Base-by-base conservation (phyloP, 1,140 invertebrate species). In the Drosophila watanabei region DNA sequence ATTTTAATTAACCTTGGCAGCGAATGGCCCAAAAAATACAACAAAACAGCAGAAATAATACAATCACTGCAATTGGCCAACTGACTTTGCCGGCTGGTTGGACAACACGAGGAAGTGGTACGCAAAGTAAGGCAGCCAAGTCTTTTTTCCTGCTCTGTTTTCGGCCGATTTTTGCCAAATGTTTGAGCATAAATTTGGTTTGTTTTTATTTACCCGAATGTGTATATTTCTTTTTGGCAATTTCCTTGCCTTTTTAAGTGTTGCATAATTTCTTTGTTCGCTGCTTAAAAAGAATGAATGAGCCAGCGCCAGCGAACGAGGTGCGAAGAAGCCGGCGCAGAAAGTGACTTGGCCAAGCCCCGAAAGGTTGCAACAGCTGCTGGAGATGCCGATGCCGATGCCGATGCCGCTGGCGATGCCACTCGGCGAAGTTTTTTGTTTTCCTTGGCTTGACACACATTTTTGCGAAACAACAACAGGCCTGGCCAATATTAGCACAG, bases 1-100 rank as follows among this genome's bases (percentile, higher is more conserved):
- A 89, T 90, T 89, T 89, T 89, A 89, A 89, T 89, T 90, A 89
- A 89, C 85, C 85, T 89, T 89, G 85, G 85, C 85, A 89, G 86
- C 86, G 82, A 89, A 90, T 90, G 64, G 57, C 57, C 75, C 75
- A 43, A 78, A 78, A 78, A 79, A 54, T 88, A 66, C 73, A 65
- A 59, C 41, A 80, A 68, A 70, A 68, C 66, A 64, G 78, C 56
- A 37, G 59, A 79, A 78, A 79, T 71, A 88, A 71, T 89, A 68
- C 61, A 81, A 69, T 68, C 79, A 86, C 66, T 89, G 76, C 85
- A 88, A 89, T 89, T 88, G 86, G 81, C 86, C 81, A 89, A 89
- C 75, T 89, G 80, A 88, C 85, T 88, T 57, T 88, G 85, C 84
- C 84, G 84, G 84, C 84, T 88, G 85, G 84, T 84, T 88, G 85